phyloP scores from a whole-genome alignment of 2,113 vertebrate genomes.

The Brachypodius melanocephalos region DNA sequence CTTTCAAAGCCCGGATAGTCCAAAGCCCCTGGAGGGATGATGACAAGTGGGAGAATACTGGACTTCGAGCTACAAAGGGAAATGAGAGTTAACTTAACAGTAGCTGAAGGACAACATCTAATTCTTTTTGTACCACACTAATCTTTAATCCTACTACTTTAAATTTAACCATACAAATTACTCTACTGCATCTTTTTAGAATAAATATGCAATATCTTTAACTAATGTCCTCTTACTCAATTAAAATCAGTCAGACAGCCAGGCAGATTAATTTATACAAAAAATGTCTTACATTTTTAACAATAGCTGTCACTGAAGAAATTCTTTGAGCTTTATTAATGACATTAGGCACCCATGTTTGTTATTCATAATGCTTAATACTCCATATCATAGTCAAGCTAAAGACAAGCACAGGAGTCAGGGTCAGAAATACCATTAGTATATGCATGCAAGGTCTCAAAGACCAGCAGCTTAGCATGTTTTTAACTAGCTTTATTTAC shows the following conservation, averaged over 20 bases:
- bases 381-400: neutral
- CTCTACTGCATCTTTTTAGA: neutral
- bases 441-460: neutral
- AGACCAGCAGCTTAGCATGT: neutral
- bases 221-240: neutral
- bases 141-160: conserved; percentile 23
- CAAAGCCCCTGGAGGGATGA: conserved; percentile 93
- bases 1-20: conserved; percentile 89
- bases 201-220: neutral
- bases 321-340: conserved; percentile 10
- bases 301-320: neutral
- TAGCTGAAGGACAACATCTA: conserved; percentile 15
- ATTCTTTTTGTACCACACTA: conserved; percentile 13
- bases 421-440: neutral
- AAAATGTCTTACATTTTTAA: neutral
- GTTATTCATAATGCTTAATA: neutral
- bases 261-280: neutral
- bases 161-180: neutral
- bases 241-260: neutral
- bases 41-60: conserved; percentile 92
- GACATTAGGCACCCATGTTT: neutral
- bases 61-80: conserved; percentile 84
- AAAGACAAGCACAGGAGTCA: neutral
- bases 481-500: neutral
- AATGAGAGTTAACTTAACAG: conserved; percentile 13